phyloP scores from a whole-genome alignment of 1,140 invertebrate species.

The Lasioglossum baleicum region DNA sequence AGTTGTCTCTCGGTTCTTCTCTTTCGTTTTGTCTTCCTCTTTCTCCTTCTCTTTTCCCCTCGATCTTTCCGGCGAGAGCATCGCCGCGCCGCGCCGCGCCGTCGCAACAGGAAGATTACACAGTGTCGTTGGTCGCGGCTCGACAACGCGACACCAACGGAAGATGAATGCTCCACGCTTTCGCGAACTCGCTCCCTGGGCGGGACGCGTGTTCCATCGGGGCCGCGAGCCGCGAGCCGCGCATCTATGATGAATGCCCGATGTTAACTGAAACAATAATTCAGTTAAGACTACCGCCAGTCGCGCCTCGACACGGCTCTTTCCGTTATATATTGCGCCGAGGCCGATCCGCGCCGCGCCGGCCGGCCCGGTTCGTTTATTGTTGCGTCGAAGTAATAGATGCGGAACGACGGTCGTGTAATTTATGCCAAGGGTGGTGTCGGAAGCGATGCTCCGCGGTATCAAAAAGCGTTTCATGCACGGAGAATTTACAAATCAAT shows the following conservation, averaged over 20 bases:
- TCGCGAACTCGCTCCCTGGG: slow-evolving; percentile 54
- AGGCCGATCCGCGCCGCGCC: not conserved
- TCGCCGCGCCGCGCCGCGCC: not conserved
- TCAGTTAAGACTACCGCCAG: slow-evolving; percentile 69
- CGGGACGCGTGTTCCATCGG: slow-evolving; percentile 51
- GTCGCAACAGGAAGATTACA: slow-evolving; percentile 22
- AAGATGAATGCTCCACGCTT: slow-evolving; percentile 61
- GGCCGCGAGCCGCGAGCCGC: not conserved
- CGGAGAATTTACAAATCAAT: not conserved
- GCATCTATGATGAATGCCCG: slow-evolving; percentile 64
- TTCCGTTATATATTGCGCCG: slow-evolving; percentile 8
- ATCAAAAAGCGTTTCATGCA: not conserved
- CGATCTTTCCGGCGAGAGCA: too few species aligned
- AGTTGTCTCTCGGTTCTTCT: not conserved
- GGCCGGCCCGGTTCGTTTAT: not conserved
- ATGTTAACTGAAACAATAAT: slow-evolving; percentile 71
- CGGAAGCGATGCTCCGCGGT: not conserved
- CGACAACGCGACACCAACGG: slow-evolving; percentile 45
- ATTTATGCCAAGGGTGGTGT: slow-evolving; percentile 15
- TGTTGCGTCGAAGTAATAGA: slow-evolving; percentile 12
- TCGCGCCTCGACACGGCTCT: slow-evolving; percentile 34
- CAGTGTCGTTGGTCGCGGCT: slow-evolving; percentile 49
- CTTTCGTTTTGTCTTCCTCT: not conserved
- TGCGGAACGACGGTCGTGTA: not conserved
- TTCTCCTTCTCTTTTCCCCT: not conserved